Percentiles rank a stretch among this genome's conserved stretches.
These are phyloP conservation scores for Eublepharis macularius DNA, from an alignment of 2,113 vertebrate genomes.

Conservation along the genomic window DNA sequence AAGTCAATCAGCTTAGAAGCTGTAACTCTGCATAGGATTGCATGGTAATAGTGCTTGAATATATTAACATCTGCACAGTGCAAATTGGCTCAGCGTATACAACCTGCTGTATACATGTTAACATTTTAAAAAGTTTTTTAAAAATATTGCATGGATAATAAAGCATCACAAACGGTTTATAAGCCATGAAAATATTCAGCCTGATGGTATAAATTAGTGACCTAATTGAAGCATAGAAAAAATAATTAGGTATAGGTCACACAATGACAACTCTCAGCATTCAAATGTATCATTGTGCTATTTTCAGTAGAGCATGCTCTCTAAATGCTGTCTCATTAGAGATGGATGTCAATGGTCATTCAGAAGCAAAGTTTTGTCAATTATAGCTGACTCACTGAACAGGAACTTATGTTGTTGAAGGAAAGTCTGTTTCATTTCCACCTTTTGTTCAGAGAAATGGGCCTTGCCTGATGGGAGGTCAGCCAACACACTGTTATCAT, in stretches of 20 bases:
- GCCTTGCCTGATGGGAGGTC: background rate
- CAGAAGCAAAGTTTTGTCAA: background rate
- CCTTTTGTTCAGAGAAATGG: background rate
- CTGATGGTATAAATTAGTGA: conserved; percentile 43
- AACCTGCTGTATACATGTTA: conserved; percentile 11
- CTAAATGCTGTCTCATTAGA: background rate
- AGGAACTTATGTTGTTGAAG: background rate
- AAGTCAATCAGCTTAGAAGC: too few relatives aligned
- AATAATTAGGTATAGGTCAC: conserved; percentile 27
- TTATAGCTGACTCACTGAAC: conserved; percentile 4
- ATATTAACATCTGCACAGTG: conserved; percentile 38
- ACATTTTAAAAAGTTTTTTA: conserved; percentile 38
- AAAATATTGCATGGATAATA: conserved; percentile 36
- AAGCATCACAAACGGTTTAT: conserved; percentile 24
- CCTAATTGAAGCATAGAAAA: conserved; percentile 31
- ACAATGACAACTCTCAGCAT: conserved; percentile 30
- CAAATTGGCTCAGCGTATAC: conserved; percentile 29
- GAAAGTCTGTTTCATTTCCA: background rate
- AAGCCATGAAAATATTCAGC: conserved; percentile 37
- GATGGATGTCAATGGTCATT: background rate
- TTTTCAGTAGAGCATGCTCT: background rate
- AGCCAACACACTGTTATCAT: background rate
- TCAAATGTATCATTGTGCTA: conserved; percentile 2
- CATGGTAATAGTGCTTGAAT: background rate
- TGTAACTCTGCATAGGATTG: too few relatives aligned